Conservation (phyloP, 1,140 invertebrate genomes). For the Tenebrio molitor region DNA sequence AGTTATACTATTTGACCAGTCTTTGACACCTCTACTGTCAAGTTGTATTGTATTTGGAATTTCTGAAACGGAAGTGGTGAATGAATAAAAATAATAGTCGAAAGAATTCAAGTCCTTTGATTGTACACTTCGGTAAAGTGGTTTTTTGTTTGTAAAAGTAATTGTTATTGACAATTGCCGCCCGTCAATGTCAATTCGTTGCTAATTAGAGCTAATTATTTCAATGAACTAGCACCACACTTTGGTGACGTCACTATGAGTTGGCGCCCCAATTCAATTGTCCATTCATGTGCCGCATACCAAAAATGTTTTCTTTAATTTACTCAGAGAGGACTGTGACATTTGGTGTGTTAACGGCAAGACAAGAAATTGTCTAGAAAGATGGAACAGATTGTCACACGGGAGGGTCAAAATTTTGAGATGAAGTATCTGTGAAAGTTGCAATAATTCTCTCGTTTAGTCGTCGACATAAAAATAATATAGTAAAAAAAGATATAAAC, state of each 20-base stretch:
- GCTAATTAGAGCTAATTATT: conserved; percentile 29
- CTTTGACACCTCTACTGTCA: neutral
- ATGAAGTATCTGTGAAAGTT: no score
- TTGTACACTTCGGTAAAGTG: neutral
- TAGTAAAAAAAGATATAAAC: neutral
- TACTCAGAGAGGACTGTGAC: neutral
- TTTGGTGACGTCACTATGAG: neutral
- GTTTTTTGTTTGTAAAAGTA: conserved; percentile 20
- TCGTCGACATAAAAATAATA: neutral
- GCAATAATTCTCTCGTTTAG: no score
- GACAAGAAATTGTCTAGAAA: no score
- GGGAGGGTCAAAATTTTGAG: no score
- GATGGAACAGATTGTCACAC: no score
- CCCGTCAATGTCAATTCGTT: conserved; percentile 3
- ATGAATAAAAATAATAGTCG: conserved; percentile 13
- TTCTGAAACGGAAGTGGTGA: conserved; percentile 20
- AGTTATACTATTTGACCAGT: conserved; percentile 5
- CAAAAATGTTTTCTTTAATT: neutral
- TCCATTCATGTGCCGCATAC: conserved; percentile 7
- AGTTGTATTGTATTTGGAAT: neutral
- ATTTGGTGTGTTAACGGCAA: no score
- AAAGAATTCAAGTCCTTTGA: conserved; percentile 17
- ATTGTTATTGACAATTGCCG: conserved; percentile 17
- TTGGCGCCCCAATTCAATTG: neutral
- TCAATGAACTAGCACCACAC: neutral